Evolutionary conservation across 2,113 vertebrate species (phyloP), one percentile per base, ranked within the genome.

Genomic region (Neolamprologus caudopunctatus): DNA sequence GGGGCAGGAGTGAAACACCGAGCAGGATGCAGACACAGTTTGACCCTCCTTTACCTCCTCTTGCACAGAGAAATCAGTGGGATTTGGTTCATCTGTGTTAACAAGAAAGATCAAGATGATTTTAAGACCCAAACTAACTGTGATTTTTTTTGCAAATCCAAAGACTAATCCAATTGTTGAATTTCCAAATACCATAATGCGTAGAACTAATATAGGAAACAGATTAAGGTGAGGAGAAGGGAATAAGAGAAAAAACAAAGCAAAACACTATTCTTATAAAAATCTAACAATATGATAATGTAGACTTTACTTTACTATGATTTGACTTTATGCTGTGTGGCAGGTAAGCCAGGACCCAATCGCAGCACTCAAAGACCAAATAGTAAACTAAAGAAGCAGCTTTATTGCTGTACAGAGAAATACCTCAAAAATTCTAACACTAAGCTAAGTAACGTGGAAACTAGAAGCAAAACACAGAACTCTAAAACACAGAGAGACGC

Each of bases 1-100:
- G 3, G 93, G 95, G 26, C 96, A 97, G 79, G 87, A 93, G 90
- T 95, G 92, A 81, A 17, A 85, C 71, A 94, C 93, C 1, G 85
- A 92, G 93, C 96, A 96, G 87, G 79, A 86, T 2, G 85, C 89
- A 47, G 73, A 63, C 33, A 90, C 83, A 17, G 1, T 24, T 5
- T 87, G 21, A 51, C 81, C 85, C 80, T 89, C 63, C 7, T 9
- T 54, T 4, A 87, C 2, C 31, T 92, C 89, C 26, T 85, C 78
- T 4, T 73, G 50, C 73, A 96, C 24, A 10, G 66, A 89, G 9
- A 96, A 12, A 5, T 0, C 14, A 55, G 9, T 63, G 58, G 58
- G 28, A 63, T 63, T 63, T 33, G 26, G 89, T 28, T 83, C 24
- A 54, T 5, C 95, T 96, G 88, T 14, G 80, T 80, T 33, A 61